Base-by-base conservation (phyloP, 2,113 vertebrate species). In the Labeo catla region DNA sequence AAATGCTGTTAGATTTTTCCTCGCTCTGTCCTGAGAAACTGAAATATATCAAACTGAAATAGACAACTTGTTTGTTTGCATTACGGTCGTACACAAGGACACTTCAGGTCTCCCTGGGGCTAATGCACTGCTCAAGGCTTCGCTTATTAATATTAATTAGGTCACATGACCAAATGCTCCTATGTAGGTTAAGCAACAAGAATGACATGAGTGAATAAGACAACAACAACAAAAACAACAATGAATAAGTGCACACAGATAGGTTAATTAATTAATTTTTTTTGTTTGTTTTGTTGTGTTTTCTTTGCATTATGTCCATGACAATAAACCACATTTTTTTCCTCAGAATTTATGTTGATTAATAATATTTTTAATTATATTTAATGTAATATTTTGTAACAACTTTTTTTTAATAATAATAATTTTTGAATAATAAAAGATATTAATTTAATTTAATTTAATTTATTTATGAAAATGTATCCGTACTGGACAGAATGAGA, bases 151-250 rank as follows among this genome's bases (percentile, higher is more conserved):
- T 47, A 74, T 47, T 74, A n/a, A 74, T 74, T 47, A 74, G 43
- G 36, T 0, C 36, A 45, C 68, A 43, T 45, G 68, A 72, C 68
- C 36, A 72, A 72, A 45, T 4, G 0, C 15, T 70, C 28, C 7
- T 47, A 74, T 74, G 72, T 74, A 74, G 72, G 72, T 49, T 74
- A 74, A 47, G 5, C 21, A 74, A n/a, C 21, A 74, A 47, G 11
- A 74, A 13, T 28, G 28, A 28, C 28, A 28, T 28, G 28, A 28
- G 1, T 28, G 28, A 28, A 28, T 28, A 28, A 28, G 28, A 28
- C 28, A 28, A 28, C 28, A 28, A 28, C 28, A 28, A 28, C 28
- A 28, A 28, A 28, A 28, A 28, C 28, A 28, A 28, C 28, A 28
- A 28, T 28, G 28, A 28, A 28, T 28, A 28, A 28, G 28, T 28